Base-by-base conservation (phyloP, 2,113 vertebrate species). In the Rallus limicola region DNA sequence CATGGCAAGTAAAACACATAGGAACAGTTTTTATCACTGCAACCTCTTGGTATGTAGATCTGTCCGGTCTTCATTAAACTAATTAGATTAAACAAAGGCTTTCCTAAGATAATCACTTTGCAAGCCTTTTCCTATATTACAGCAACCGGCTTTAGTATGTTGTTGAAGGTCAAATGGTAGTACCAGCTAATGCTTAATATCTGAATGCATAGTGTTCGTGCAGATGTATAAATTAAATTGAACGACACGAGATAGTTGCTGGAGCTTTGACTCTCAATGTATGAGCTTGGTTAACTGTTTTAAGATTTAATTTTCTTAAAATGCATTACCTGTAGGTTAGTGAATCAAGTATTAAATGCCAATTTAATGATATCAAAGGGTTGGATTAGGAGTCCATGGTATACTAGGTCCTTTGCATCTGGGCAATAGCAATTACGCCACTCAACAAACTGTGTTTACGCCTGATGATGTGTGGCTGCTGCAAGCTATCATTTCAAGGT, bases 41-140 rank as follows among this genome's bases (percentile, higher is more conserved):
- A 95, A 0, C 64, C 53, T 96, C 78, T 94, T 91, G 71, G 60
- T 94, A 82, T 77, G 71, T 82, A 95, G 86, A 94, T 94, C 94
- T 96, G 92, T 96, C 90, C 38, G 31, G 83, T 91, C 88, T 97
- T 94, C 83, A 50, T 69, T 94, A 83, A 95, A 88, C 94, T 97
- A 98, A 98, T 98, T 98, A 98, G 98, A 98, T 98, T 98, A 98
- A 98, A 97, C 67, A 92, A 95, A 97, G 97, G 96, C 97, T 98
- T 98, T 98, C 97, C 98, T 97, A 95, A 98, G 97, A 95, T 98
- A 98, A 98, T 98, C 97, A 98, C 97, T 98, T 97, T 96, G 90
- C 95, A 89, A 97, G 92, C 97, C 96, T 95, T 96, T 96, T 96
- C 95, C 96, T 84, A 75, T 96, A 93, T 97, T 98, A 58, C 92